Evolutionary conservation across 1,140 invertebrate genomes (phyloP), one percentile per base, ranked within the genome.

Genomic region (Lanistes nyassanus): DNA sequence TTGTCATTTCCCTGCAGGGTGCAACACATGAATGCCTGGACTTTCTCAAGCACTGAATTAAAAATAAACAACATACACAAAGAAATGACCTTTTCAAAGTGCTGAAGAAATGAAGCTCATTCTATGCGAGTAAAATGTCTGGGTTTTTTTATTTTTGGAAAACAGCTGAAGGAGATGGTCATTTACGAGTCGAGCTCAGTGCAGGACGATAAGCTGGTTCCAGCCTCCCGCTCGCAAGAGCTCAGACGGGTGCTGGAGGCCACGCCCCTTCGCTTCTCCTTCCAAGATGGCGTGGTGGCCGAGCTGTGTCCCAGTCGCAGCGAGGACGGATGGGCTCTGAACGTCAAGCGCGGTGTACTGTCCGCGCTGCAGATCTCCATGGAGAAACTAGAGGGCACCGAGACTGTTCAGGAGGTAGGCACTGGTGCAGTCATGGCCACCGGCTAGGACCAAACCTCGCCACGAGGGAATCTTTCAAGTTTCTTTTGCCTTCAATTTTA

Each of bases 301-400:
- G 78, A 84, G 13, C 47, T 91, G n/a, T 91, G 90, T 76, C 80
- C 80, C 19, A 71, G 62, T n/a, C 68, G 76, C 16, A 77, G 81
- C 91, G 96, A 97, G 84, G 90, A 92, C 5, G 90, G 91, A 3
- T 96, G 95, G 94, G 92, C 93, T 1, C 90, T 97, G 66, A 98
- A 98, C 88, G 92, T 97, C 84, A 97, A 97, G 87, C 92, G 93
- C 80, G 96, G 94, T 42, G 90, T 96, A 23, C 86, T 98, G 7
- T 95, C 95, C 0, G 92, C 95, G 80, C 91, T 97, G 58, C 96
- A 97, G 83, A 97, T 97, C 84, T 93, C 93, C 36, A 96, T 97
- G 94, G 91, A 79, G 56, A 91, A 94, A 64, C 94, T 97, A 65
- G 23, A 72, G 95, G 96, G 85, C 91, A 56, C 42, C 70, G 37